phyloP scores from a whole-genome alignment of 2,113 vertebrate species.

The Blennius ocellaris region DNA sequence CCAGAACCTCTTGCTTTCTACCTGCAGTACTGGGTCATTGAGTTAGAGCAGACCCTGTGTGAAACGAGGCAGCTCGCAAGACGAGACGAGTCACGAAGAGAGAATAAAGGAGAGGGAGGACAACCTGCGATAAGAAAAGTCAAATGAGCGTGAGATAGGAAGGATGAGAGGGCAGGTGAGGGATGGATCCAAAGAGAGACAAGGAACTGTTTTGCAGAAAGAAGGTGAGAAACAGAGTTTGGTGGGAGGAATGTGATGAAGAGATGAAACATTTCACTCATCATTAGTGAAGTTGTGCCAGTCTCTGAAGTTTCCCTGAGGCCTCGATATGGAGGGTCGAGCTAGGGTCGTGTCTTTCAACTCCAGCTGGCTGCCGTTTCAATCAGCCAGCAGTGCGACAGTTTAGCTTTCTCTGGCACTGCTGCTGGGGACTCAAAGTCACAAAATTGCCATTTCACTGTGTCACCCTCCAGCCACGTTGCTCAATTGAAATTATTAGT shows the following conservation, averaged over 20 bases:
- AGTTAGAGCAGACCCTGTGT: constrained; percentile 26
- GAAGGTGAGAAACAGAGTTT: constrained; percentile 14
- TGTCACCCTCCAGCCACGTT: constrained; percentile 4
- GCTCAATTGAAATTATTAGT: not conserved
- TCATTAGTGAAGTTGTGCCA: constrained; percentile 66
- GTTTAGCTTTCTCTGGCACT: constrained; percentile 20
- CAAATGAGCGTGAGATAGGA: not conserved
- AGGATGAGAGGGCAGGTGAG: constrained; percentile 8
- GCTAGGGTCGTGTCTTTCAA: constrained; percentile 46
- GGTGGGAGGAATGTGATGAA: constrained; percentile 48
- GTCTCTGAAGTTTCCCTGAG: constrained; percentile 36
- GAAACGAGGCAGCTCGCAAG: constrained; percentile 5
- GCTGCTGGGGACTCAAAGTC: constrained; percentile 32
- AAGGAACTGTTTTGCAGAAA: constrained; percentile 1
- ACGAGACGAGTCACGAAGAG: not conserved
- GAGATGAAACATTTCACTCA: constrained; percentile 67
- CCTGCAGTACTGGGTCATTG: constrained; percentile 32
- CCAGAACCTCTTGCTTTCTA: constrained; percentile 15
- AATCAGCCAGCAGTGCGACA: constrained; percentile 38
- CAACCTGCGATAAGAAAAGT: constrained; percentile 1
- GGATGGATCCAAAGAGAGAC: constrained; percentile 12
- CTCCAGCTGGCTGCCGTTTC: constrained; percentile 67
- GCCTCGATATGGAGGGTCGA: constrained; percentile 41
- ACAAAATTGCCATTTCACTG: constrained; percentile 10
- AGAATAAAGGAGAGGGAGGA: constrained; percentile 2